Base-by-base conservation (phyloP, 1,140 invertebrate genomes). In the Philaenus spumarius region DNA sequence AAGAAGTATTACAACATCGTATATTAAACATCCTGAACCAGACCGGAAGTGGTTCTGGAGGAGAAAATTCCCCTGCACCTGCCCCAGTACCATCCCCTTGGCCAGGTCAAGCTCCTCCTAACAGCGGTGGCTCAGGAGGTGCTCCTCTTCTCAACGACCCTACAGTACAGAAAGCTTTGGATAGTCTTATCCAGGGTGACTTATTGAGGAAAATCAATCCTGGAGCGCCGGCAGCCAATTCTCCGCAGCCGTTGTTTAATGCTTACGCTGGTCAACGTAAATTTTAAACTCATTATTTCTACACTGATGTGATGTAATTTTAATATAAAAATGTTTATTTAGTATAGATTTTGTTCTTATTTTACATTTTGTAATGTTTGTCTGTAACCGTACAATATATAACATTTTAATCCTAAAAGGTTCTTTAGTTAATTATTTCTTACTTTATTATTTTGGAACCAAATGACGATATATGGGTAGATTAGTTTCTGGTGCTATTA, bases 1-100 rank as follows among this genome's bases (percentile, higher is more conserved):
- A 88, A 68, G 81, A 80, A 0, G 89, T 93, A 69, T 69, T 93
- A 4, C 89, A 93, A 65, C 88, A 85, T 63, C 82, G 89, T 62
- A 94, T 95, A 56, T 74, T 93, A 26, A 92, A 82, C 70, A 91
- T 94, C 50, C 69, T 93, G 58, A 90, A 89, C 65, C 84, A 75
- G 64, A 61, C 69, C 14, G 66, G 43, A n/a, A 30, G 9, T n/a
- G 51, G 3, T 42, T 26, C 14, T 22, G 26, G 17, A 17, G 24
- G 43, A 19, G 70, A 0, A 61, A 68, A 2, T 37, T 65, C 0
- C 51, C 67, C 24, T 5, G 64, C 64, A 7, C 60, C 67, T 2
- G 43, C 61, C 9, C 54, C 65, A 2, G 39, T 60, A 39, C 40
- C 62, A 5, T 22, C 20, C 17, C 54, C 35, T 11, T 52, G 35